These are phyloP conservation scores for Hylomyscus alleni DNA, from an alignment of 2,797 vertebrate species.

Conservation along the genomic window DNA sequence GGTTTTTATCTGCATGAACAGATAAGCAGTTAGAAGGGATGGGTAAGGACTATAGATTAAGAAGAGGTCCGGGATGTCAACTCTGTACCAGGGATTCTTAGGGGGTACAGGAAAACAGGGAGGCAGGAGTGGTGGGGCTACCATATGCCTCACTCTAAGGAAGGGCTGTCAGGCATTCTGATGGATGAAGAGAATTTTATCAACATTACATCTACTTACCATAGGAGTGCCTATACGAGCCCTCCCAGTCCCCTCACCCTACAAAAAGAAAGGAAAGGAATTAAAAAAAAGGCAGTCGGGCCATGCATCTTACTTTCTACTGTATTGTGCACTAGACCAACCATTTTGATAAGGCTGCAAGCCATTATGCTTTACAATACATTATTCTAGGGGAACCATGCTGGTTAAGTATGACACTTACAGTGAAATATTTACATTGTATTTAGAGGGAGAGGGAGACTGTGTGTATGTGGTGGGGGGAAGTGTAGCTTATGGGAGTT, in stretches of 20 bases:
- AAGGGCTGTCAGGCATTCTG: neutral
- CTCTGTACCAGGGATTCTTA: neutral
- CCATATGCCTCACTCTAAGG: neutral
- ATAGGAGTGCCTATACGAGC: neutral
- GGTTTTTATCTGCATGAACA: conserved; percentile 44
- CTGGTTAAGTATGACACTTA: neutral
- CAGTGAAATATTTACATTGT: neutral
- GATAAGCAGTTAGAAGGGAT: neutral
- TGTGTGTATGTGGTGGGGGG: no score
- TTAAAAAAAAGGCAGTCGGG: neutral
- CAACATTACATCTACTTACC: neutral
- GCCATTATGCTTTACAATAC: neutral
- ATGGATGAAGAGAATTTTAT: neutral
- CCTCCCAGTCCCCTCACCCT: fast-evolving
- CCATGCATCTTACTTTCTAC: neutral
- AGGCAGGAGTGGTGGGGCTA: neutral
- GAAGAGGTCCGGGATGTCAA: neutral
- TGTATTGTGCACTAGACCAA: neutral
- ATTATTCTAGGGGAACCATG: neutral
- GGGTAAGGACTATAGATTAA: neutral
- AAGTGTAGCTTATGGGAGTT: neutral
- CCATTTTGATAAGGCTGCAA: neutral
- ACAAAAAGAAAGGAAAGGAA: neutral
- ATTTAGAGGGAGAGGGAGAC: neutral
- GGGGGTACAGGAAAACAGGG: neutral